These are phyloP conservation scores for Germaria angustata DNA, from an alignment of 2,888 invertebrate species.

Conservation along the genomic window DNA sequence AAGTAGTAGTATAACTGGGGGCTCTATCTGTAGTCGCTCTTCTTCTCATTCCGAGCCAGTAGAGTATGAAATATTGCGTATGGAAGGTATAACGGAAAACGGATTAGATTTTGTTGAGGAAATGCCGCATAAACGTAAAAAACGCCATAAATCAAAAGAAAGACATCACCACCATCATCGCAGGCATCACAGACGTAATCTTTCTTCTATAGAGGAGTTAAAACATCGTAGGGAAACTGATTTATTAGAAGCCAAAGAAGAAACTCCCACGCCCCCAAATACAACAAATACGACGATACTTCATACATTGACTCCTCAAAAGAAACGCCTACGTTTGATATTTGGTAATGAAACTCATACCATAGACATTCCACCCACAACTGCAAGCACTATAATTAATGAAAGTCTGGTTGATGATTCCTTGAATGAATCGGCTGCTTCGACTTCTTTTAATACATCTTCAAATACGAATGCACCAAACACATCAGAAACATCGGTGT, in stretches of 20 bases:
- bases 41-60: conserved; percentile 80
- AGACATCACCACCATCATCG: conserved; percentile 70
- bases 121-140: conserved; percentile 80
- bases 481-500: conserved; percentile 44
- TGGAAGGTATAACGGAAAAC: conserved; percentile 85
- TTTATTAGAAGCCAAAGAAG: conserved; percentile 57
- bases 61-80: conserved; percentile 92
- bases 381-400: conserved; percentile 45
- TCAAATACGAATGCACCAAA: conserved; percentile 38
- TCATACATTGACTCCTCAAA: conserved; percentile 82
- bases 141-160: conserved; percentile 83
- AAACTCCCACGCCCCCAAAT: conserved; percentile 16
- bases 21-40: conserved; percentile 76
- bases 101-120: conserved; percentile 75
- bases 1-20: conserved; percentile 74
- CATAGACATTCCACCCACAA: conserved; percentile 88
- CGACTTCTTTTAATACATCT: conserved; percentile 62
- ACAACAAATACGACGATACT: conserved; percentile 15
- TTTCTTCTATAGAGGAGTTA: conserved; percentile 56
- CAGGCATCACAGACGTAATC: conserved; percentile 62
- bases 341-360: conserved; percentile 94
- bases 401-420: conserved; percentile 68
- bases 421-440: conserved; percentile 70
- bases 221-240: conserved; percentile 48
- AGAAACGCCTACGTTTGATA: conserved; percentile 92